Conservation (phyloP, 2,113 vertebrate genomes). For the Chaetodon trifascialis region DNA sequence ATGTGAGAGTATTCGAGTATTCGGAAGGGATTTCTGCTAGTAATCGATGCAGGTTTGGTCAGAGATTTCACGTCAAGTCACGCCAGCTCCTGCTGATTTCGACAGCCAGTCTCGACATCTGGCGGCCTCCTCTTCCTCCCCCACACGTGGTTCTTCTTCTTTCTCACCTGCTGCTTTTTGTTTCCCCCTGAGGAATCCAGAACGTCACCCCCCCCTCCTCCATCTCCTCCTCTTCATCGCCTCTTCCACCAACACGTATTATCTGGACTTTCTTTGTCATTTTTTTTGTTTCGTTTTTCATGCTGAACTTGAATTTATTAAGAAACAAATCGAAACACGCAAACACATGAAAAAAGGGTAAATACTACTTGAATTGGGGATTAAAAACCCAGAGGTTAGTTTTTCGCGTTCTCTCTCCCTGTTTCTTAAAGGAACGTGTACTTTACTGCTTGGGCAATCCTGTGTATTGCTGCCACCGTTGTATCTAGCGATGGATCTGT, state of each 20-base stretch:
- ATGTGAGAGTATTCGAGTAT: neutral
- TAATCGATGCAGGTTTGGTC: slow-evolving; percentile 62
- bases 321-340: slow-evolving; percentile 54
- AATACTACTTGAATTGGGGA: slow-evolving; percentile 87
- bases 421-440: slow-evolving; percentile 91
- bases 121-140: slow-evolving; percentile 41
- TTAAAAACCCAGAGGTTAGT: slow-evolving; percentile 78
- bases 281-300: slow-evolving; percentile 81
- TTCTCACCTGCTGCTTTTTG: slow-evolving; percentile 62
- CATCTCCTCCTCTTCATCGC: slow-evolving; percentile 13
- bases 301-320: slow-evolving; percentile 85
- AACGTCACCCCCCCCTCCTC: slow-evolving; percentile 77
- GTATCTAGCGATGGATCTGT: slow-evolving; percentile 73
- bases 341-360: slow-evolving; percentile 72
- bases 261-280: slow-evolving; percentile 89
- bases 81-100: slow-evolving; percentile 64
- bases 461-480: slow-evolving; percentile 86
- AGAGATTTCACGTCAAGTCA: slow-evolving; percentile 31
- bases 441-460: slow-evolving; percentile 87
- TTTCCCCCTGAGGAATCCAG: slow-evolving; percentile 86
- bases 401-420: slow-evolving; percentile 87
- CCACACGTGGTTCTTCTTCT: slow-evolving; percentile 24
- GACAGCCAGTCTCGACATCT: slow-evolving; percentile 50
- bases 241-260: slow-evolving; percentile 47
- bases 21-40: slow-evolving; percentile 7